These are phyloP conservation scores for Megalops atlanticus DNA, from an alignment of 2,113 vertebrate species.

Conservation along the genomic window DNA sequence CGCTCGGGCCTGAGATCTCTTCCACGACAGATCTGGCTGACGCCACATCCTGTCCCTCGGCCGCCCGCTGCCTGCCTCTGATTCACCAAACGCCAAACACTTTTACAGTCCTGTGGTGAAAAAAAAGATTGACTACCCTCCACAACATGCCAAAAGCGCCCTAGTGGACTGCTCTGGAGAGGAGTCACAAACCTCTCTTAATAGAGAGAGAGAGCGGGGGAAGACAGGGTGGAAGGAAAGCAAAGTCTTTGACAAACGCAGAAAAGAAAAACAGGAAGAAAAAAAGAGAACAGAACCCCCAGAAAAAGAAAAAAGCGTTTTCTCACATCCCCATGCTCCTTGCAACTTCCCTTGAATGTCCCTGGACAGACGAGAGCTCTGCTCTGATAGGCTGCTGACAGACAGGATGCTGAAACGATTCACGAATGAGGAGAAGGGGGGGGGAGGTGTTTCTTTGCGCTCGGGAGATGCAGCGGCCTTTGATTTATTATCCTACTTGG, in stretches of 20 bases:
- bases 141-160: not conserved
- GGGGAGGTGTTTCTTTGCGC: not conserved
- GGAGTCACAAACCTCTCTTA: not conserved
- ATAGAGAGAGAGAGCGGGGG: not conserved
- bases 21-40: not conserved
- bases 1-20: not conserved
- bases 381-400: not conserved
- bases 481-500: conserved; percentile 29
- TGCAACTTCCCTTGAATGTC: not conserved
- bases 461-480: conserved; percentile 12
- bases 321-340: not conserved
- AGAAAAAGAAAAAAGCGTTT: too few species aligned
- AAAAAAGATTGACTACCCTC: not conserved
- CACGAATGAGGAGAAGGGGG: not conserved
- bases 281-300: not conserved
- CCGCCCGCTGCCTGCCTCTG: too few species aligned
- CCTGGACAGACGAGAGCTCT: too few species aligned
- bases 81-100: not conserved
- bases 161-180: not conserved
- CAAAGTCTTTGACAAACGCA: not conserved
- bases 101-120: not conserved
- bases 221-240: too few species aligned
- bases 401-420: not conserved
- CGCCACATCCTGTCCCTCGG: not conserved
- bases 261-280: not conserved